Percentiles rank a stretch among this genome's conserved stretches.
Conservation (phyloP, 2,797 vertebrate genomes). For the Microchirus variegatus region DNA sequence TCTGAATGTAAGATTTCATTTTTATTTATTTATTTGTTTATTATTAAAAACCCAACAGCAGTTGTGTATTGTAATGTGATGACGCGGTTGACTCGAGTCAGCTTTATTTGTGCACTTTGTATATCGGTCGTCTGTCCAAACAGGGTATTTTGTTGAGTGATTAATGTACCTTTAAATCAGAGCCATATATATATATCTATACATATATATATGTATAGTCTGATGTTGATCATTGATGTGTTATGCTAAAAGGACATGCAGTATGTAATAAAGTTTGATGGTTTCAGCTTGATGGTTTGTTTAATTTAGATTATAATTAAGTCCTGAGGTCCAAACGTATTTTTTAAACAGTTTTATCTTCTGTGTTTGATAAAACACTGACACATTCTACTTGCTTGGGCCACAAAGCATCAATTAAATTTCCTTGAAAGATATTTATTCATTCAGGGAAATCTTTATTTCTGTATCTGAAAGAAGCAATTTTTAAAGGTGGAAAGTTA, state of each 20-base stretch:
- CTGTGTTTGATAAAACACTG: no score
- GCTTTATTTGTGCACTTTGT: slow-evolving; percentile 75
- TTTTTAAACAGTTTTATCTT: no score
- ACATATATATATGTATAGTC: slow-evolving; percentile 17
- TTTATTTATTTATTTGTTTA: slow-evolving; percentile 32
- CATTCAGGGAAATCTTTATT: no score
- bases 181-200: slow-evolving; percentile 56
- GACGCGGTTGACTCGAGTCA: slow-evolving; percentile 59
- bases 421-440: no score
- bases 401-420: no score
- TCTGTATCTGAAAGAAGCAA: no score
- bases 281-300: slow-evolving; percentile 34
- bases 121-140: slow-evolving; percentile 62
- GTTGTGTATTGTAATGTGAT: slow-evolving; percentile 60
- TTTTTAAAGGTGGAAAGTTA: no score
- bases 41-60: slow-evolving; percentile 22
- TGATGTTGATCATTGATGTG: slow-evolving; percentile 70
- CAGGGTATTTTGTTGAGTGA: slow-evolving; percentile 75
- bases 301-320: not conserved
- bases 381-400: no score
- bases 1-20: slow-evolving; percentile 73
- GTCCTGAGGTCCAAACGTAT: no score
- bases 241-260: slow-evolving; percentile 56
- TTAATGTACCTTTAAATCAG: slow-evolving; percentile 70
- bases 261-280: slow-evolving; percentile 73